phyloP scores from a whole-genome alignment of 2,113 vertebrate genomes.

The Morone saxatilis region DNA sequence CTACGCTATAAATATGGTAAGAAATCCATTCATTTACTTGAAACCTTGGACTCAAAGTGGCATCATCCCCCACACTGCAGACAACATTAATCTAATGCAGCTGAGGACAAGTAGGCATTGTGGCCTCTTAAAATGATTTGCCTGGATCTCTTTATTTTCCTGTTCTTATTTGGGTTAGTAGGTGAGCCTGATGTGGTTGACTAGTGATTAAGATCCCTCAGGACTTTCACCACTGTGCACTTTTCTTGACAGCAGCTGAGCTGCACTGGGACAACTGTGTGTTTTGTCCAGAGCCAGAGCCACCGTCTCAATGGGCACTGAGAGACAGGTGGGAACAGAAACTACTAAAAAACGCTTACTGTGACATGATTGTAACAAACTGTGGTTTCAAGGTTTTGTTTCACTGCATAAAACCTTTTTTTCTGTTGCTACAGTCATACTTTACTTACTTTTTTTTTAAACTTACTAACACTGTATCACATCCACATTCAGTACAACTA shows the following conservation, averaged over 20 bases:
- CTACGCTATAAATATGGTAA: not conserved
- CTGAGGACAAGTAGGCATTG: conserved; percentile 16
- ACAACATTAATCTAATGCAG: conserved; percentile 9
- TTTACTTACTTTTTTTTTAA: not conserved
- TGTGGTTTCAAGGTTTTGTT: not conserved
- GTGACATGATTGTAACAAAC: not conserved
- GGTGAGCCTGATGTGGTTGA: conserved; percentile 44
- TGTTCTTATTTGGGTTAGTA: conserved; percentile 66
- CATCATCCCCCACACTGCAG: conserved; percentile 1
- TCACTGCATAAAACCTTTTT: not conserved
- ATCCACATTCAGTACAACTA: not conserved
- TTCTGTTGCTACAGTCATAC: too few relatives aligned
- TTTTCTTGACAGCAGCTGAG: conserved; percentile 43
- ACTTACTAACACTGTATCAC: too few relatives aligned
- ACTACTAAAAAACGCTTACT: not conserved
- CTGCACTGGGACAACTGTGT: not conserved
- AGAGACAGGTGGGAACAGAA: conserved; percentile 36
- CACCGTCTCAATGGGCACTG: not conserved
- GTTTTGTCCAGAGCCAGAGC: not conserved
- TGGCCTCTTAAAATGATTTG: conserved; percentile 30
- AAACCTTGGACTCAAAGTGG: not conserved
- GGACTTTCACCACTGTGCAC: conserved; percentile 45
- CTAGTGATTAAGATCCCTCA: conserved; percentile 54
- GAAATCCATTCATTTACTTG: conserved; percentile 13
- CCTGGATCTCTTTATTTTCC: conserved; percentile 51